Evolutionary conservation across 2,113 vertebrate species (phyloP).

Genomic region (Clarias batrachus): DNA sequence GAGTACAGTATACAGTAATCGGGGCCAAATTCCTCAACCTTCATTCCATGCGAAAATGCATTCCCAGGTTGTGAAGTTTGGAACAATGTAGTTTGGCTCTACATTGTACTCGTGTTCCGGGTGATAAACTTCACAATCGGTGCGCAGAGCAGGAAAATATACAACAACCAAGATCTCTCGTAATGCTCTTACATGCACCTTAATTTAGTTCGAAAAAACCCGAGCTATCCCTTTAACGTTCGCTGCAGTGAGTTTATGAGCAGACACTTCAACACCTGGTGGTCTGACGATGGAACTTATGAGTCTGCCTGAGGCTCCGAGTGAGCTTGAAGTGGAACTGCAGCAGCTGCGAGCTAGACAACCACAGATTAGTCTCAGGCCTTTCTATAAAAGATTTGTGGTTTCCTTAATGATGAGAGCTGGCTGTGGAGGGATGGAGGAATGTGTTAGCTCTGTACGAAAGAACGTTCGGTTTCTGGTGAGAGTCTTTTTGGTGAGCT

Average conservation of each 20-base stretch:
- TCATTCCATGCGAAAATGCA: no score
- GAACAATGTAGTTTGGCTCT: no score
- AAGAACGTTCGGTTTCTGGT: slow-evolving; percentile 28
- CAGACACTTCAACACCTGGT: not conserved
- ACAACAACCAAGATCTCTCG: no score
- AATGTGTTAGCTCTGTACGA: slow-evolving; percentile 21
- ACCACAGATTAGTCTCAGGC: slow-evolving; percentile 29
- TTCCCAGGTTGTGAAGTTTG: no score
- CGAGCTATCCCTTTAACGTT: not conserved
- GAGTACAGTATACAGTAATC: no score
- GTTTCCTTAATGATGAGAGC: slow-evolving; percentile 36
- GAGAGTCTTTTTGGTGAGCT: slow-evolving; percentile 26
- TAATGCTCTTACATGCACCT: no score
- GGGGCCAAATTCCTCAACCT: no score
- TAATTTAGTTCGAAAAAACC: no score
- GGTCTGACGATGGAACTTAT: not conserved
- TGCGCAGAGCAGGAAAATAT: no score
- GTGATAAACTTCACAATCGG: no score
- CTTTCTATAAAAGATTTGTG: slow-evolving; percentile 39
- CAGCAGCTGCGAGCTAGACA: slow-evolving; percentile 36
- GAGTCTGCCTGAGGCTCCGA: slow-evolving; percentile 10
- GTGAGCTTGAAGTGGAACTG: not conserved
- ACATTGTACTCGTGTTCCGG: no score
- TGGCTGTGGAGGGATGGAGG: slow-evolving; percentile 4
- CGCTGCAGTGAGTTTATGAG: not conserved